These are phyloP conservation scores for Parauchenoglanis punctatus DNA, from an alignment of 2,797 vertebrate species.

Conservation along the genomic window DNA sequence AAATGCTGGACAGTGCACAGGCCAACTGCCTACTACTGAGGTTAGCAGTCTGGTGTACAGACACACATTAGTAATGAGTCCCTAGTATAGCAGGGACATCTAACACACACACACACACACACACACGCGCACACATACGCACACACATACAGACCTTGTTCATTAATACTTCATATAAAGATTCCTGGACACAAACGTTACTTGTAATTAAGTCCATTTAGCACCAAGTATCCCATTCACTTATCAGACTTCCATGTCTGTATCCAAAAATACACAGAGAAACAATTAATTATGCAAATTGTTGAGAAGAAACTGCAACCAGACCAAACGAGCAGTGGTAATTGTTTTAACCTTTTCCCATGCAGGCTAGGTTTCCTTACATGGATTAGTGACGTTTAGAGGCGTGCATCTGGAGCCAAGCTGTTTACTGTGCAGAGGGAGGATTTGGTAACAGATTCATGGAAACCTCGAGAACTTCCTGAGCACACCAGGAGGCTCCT, in stretches of 20 bases:
- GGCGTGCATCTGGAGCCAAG: slow-evolving; percentile 30
- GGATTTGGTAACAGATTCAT: slow-evolving; percentile 63
- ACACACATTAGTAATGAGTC: background rate
- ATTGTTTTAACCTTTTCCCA: background rate
- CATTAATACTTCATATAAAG: background rate
- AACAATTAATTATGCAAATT: background rate
- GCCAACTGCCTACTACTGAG: background rate
- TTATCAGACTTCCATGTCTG: background rate
- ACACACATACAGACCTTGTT: background rate
- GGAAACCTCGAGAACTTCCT: slow-evolving; percentile 65
- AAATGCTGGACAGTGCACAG: background rate
- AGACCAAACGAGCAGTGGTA: background rate
- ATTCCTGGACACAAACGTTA: background rate
- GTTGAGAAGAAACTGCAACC: background rate
- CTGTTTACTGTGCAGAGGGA: slow-evolving; percentile 52
- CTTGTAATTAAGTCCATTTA: background rate
- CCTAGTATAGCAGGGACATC: background rate
- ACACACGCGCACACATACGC: background rate
- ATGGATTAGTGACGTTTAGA: slow-evolving; percentile 40
- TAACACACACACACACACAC: background rate
- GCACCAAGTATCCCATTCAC: background rate
- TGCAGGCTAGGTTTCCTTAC: slow-evolving; percentile 9
- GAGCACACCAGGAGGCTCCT: slow-evolving; percentile 45
- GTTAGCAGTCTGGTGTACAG: background rate
- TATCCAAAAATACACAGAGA: background rate